Conservation (phyloP, 2,797 vertebrate species). For the Peromyscus melanophrys region DNA sequence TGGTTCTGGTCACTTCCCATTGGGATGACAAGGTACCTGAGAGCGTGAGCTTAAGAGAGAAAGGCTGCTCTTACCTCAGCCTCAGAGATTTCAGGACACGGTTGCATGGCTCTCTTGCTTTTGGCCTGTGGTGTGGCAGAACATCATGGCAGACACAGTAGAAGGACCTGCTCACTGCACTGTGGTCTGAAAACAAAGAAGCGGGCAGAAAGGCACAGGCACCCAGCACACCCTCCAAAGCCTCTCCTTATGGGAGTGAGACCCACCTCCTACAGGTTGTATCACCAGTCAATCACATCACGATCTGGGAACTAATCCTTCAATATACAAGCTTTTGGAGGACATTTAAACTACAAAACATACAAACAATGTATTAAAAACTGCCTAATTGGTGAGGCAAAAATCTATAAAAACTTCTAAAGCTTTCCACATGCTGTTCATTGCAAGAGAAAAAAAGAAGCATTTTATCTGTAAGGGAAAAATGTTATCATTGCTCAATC, state of each 20-base stretch:
- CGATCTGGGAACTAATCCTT: not conserved
- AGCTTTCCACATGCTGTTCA: not conserved
- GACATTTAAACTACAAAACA: not conserved
- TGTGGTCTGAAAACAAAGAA: not conserved
- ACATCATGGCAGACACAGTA: not conserved
- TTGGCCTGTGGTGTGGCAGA: not conserved
- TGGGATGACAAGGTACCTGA: not conserved
- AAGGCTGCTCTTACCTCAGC: not conserved
- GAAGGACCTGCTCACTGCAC: not conserved
- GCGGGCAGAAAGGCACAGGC: not conserved
- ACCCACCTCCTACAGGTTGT: not conserved
- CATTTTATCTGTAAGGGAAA: not conserved
- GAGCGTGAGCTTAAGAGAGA: not conserved
- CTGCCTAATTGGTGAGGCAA: not conserved
- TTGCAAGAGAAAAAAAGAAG: not conserved
- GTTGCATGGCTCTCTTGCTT: not conserved
- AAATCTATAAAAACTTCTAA: constrained; percentile 6
- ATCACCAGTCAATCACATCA: not conserved
- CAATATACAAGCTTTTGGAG: not conserved
- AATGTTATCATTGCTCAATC: not conserved
- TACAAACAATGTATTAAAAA: not conserved
- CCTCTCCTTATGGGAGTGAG: not conserved
- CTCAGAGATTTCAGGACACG: not conserved
- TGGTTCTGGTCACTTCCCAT: not conserved
- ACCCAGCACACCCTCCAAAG: not conserved